Evolutionary conservation across 2,113 vertebrate genomes (phyloP).

Genomic region (Arenaria interpres): DNA sequence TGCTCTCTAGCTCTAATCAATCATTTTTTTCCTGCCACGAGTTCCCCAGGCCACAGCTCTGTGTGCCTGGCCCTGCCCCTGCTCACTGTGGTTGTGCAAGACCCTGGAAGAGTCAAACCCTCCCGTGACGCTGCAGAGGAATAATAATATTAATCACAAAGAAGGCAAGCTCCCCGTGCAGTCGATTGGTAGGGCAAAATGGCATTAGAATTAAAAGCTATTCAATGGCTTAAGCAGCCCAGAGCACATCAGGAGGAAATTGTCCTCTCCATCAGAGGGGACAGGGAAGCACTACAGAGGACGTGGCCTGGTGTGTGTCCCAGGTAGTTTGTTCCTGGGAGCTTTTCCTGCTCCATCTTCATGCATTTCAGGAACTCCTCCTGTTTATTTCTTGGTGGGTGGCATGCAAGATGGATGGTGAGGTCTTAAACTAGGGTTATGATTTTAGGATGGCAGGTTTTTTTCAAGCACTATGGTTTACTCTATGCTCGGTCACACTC

Average conservation of each 20-base stretch:
- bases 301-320: neutral
- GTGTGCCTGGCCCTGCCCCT: neutral
- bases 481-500: neutral
- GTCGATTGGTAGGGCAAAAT: neutral
- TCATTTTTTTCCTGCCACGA: neutral
- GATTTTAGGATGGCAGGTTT: neutral
- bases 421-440: neutral
- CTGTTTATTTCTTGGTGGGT: neutral
- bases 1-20: neutral
- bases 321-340: neutral
- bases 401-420: neutral
- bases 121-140: accelerated
- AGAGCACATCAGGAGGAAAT: neutral
- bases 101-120: neutral
- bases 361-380: neutral
- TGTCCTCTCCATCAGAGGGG: neutral
- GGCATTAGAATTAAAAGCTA: neutral
- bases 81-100: neutral
- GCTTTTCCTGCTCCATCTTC: neutral
- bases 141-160: neutral
- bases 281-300: neutral
- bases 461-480: neutral
- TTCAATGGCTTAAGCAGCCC: neutral
- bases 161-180: neutral
- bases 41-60: neutral